Evolutionary conservation across 2,888 invertebrate genomes (phyloP), one percentile per base, ranked within the genome.

Genomic region (Erebia palarica): DNA sequence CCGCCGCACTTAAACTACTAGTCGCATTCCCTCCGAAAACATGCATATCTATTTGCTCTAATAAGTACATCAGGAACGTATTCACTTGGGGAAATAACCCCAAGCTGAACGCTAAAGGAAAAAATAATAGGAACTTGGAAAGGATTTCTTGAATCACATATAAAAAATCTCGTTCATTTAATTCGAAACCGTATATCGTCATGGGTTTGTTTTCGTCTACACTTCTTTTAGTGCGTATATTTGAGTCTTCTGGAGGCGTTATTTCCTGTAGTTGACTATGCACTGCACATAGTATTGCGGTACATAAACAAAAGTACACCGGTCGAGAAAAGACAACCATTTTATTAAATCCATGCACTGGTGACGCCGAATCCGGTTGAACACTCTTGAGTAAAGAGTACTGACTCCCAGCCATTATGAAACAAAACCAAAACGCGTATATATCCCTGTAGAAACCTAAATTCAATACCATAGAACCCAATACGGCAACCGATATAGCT

Each of bases 301-400:
- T 95, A 81, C 97, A 97, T 57, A 98, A 82, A 80, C 97, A 97
- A 84, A 98, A 99, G 89, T 99, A 99, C 16, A 98, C 96, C 7
- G 99, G 98, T 74, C 98, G 95, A 27, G 98, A 98, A 86, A 98
- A 99, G 51, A 98, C 97, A 53, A 99, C 98, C 80, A 98, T 96
- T 80, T 97, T 96, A 87, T 99, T 99, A 84, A 98, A 99, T 13
- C 99, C 99, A 88, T 99, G 99, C 55, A 99, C 98, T 0, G 99
- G 99, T 2, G 99, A 99, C 0, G 99, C 97, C 0, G 99, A 98
- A 89, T 99, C 99, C 0, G 99, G 99, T 84, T 99, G 99, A 1
- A 99, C 99, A 78, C 99, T 99, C 92, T 99, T 99, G 76, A 99
- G 91, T 77, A 99, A 92, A 0, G 98, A 99, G 89, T 99, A 99